phyloP scores from a whole-genome alignment of 2,113 vertebrate genomes.

The Trematocara zebra region DNA sequence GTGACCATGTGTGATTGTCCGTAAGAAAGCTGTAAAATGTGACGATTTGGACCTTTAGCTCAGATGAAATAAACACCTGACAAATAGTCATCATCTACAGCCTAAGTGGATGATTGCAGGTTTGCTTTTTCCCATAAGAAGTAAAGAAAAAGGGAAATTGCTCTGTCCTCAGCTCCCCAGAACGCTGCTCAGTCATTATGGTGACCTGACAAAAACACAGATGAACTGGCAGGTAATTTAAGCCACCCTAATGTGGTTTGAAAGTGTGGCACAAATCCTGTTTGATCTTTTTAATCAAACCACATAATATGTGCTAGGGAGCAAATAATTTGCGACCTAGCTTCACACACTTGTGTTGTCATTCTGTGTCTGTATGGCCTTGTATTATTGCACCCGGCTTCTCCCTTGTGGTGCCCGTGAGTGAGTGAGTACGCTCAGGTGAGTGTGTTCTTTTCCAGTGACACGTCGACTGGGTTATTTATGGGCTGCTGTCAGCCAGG shows the following conservation, averaged over 20 bases:
- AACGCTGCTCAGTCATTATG: neutral
- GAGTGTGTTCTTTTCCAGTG: constrained; percentile 48
- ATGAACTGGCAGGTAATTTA: neutral
- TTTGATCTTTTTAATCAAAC: neutral
- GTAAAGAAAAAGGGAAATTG: neutral
- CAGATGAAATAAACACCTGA: neutral
- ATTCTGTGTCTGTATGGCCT: neutral
- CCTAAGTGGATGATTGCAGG: neutral
- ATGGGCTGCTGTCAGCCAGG: constrained; percentile 71
- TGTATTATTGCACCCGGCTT: neutral
- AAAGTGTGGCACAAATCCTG: neutral
- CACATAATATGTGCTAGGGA: neutral
- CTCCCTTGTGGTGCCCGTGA: constrained; percentile 28
- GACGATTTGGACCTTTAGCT: neutral
- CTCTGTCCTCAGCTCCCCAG: neutral
- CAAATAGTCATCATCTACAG: neutral
- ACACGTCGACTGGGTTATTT: constrained; percentile 67
- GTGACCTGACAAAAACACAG: neutral
- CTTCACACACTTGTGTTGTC: neutral
- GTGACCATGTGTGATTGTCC: neutral
- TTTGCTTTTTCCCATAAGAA: neutral
- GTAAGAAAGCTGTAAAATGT: neutral
- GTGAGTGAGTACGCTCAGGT: constrained; percentile 54
- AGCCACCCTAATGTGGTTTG: neutral
- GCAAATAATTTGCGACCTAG: neutral